Base-by-base conservation (phyloP, 92 coral and sea anemone genomes). In the Siderastrea radians region DNA sequence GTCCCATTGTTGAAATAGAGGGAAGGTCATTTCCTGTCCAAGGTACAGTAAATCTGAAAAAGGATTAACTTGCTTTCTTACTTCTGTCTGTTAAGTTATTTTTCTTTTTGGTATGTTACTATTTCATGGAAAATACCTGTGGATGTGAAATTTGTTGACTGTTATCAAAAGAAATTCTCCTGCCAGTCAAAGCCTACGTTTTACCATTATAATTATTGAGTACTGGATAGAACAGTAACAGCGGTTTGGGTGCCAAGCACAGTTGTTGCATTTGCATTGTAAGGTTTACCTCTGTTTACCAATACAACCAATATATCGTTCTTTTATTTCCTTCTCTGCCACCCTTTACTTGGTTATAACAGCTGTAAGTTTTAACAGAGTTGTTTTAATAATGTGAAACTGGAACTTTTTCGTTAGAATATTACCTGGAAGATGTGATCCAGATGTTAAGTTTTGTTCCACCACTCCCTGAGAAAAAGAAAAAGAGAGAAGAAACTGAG, bases 11-110 rank as follows among this genome's bases (percentile, higher is more conserved):
- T 68, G 99, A 98, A 84, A 91, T 98, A 54, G 98, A 98, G 77
- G 99, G 99, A 67, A 74, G 99, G 65, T 89, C 99, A 17, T 98
- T 90, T 71, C 99, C 99, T 13, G 98, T 98, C 7, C 99, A 98
- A 95, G 99, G 99, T 94, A 76, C 67, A 3, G 26, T 57, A 63
- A 1, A 14, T 12, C 8, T 26, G 38, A 26, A 26, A 26, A 26
- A 26, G 38, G 38, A 26, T 26, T 26, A 26, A 26, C 38, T 26
- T 26, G 38, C 38, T 26, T 26, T 26, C 38, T 26, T 26, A 26
- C 38, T 26, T 26, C 38, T 26, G 0, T 26, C 38, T 26, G 38
- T 26, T 26, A 26, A 26, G 38, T 26, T 26, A 26, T 26, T 26
- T 26, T 26, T 26, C 38, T 26, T 26, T 26, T 26, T 26, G 38